Base-by-base conservation (phyloP, 2,888 invertebrate genomes). In the Leucophora obtusa region DNA sequence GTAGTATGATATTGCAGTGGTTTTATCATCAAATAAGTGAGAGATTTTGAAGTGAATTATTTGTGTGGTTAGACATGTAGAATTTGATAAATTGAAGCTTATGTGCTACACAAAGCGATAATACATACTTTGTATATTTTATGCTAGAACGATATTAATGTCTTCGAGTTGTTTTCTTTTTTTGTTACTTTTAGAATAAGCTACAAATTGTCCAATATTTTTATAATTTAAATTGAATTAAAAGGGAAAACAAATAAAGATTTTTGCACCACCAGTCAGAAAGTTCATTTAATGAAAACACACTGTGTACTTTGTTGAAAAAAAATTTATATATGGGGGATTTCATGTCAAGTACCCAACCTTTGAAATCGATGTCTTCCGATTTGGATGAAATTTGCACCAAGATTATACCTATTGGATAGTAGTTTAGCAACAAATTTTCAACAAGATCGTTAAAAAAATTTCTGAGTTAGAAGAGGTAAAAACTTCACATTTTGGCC, bases 1-100 rank as follows among this genome's bases (percentile, higher is more conserved):
- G 56, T 33, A 28, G 24, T 38, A 47, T 47, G 28, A 47, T 47
- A 47, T 47, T 47, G 43, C 14, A 47, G n/a, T 28, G 1, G 33
- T 28, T 9, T 33, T 18, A n/a, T 35, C 60, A 17, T 53, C 33
- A 38, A 35, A 60, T 28, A 3, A 28, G 28, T 6, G 28, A 38
- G 53, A 76, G 51, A 51, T 63, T 76, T 70, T 63, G 24, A n/a
- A 35, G 63, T 76, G 51, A 76, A 51, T 70, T 76, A 69, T 76
- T 76, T 58, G 58, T 63, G 15, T 50, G 56, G 60, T 63, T 69
- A 63, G 35, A 51, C 51, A 70, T 75, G 56, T 56, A 56, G 59
- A 50, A 58, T 76, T 76, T 76, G 69, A 76, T 63, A 70, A 63
- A 70, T 76, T 70, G 63, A 70, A 70, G 75, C 58, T 76, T 69